phyloP scores from a whole-genome alignment of 2,888 invertebrate genomes.

The Xestia ashworthii region DNA sequence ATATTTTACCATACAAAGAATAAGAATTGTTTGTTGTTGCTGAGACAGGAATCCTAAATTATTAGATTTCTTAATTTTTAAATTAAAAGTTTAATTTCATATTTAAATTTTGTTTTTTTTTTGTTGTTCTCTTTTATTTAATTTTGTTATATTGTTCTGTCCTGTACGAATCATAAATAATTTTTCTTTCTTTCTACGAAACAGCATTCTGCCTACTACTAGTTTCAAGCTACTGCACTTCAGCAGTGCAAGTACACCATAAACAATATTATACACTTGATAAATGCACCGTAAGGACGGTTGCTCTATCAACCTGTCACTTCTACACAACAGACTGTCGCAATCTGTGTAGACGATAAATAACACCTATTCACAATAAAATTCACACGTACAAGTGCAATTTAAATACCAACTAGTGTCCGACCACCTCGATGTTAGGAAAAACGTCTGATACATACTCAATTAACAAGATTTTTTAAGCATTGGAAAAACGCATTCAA shows the following conservation, averaged over 20 bases:
- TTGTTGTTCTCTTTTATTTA: no score
- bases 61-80: no score
- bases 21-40: no score
- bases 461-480: conserved; percentile 22
- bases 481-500: conserved; percentile 30
- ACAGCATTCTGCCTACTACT: neutral
- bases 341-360: conserved; percentile 44
- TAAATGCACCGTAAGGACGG: conserved; percentile 24
- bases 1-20: neutral
- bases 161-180: no score
- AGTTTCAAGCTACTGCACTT: conserved; percentile 9
- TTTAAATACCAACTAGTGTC: conserved; percentile 19
- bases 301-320: conserved; percentile 50
- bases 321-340: conserved; percentile 4
- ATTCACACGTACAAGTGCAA: conserved; percentile 37
- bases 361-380: conserved; percentile 48
- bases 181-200: neutral
- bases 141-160: no score
- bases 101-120: neutral
- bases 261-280: neutral
- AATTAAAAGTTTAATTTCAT: no score
- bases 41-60: no score
- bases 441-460: conserved; percentile 35
- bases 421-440: conserved; percentile 32
- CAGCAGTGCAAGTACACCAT: neutral